Evolutionary conservation across 2,888 invertebrate species (phyloP).

Genomic region (Clanis bilineata): DNA sequence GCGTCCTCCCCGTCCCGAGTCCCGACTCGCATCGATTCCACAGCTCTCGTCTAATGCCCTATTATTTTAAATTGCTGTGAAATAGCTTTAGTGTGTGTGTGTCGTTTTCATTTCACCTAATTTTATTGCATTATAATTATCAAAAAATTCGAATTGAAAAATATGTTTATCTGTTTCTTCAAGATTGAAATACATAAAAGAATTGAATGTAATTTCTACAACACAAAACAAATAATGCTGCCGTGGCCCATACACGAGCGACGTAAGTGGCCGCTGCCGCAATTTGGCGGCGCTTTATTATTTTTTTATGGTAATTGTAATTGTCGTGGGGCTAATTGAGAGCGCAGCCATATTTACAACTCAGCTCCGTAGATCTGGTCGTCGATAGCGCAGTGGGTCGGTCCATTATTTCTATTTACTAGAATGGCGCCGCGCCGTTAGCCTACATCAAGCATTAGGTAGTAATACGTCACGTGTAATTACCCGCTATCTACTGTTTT

Average conservation of each 20-base stretch:
- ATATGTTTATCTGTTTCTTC: conserved; percentile 14
- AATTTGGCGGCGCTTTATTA: conserved; percentile 69
- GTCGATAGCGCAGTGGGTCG: conserved; percentile 50
- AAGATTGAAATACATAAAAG: conserved; percentile 21
- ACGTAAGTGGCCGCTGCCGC: conserved; percentile 50
- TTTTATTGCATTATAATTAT: conserved; percentile 27
- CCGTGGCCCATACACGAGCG: conserved; percentile 35
- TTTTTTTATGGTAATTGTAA: conserved; percentile 75
- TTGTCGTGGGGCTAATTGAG: conserved; percentile 70
- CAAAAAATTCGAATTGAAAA: neutral
- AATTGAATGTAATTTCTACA: conserved; percentile 39
- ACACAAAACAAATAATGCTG: conserved; percentile 48
- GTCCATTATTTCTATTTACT: conserved; percentile 65
- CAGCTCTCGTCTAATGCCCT: conserved; percentile 55
- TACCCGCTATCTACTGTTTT: conserved; percentile 31
- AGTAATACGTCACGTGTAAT: conserved; percentile 37
- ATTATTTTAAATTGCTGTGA: conserved; percentile 63
- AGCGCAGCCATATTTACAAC: conserved; percentile 65
- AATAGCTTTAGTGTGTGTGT: conserved; percentile 36
- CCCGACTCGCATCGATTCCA: conserved; percentile 52
- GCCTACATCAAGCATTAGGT: conserved; percentile 35
- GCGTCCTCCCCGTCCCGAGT: conserved; percentile 36
- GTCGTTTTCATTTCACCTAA: conserved; percentile 22
- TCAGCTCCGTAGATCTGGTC: conserved; percentile 55
- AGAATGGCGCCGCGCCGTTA: conserved; percentile 41